Conservation (phyloP, 2,113 vertebrate species). For the Coptodon bakossiorum region DNA sequence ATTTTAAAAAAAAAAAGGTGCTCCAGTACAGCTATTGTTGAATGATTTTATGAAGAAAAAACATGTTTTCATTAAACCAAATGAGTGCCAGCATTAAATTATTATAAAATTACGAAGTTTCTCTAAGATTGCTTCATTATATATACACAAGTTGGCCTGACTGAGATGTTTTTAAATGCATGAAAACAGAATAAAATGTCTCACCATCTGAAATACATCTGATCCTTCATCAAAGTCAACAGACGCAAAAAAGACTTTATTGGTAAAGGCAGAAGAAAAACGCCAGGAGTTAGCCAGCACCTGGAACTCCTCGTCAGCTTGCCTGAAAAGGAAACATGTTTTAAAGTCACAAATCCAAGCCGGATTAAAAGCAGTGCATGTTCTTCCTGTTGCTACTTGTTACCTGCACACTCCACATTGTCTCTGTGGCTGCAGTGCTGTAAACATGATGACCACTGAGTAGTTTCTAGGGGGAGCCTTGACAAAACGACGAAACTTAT, state of each 20-base stretch:
- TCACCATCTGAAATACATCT: conserved; percentile 98
- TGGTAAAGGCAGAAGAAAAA: conserved; percentile 93
- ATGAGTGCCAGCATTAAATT: background rate
- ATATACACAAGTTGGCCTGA: background rate
- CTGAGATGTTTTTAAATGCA: background rate
- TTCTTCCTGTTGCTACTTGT: background rate
- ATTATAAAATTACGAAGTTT: background rate
- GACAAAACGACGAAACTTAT: conserved; percentile 93
- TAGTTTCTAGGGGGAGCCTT: conserved; percentile 95
- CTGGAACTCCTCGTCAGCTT: conserved; percentile 97
- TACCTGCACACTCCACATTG: conserved; percentile 96
- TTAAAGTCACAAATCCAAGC: background rate
- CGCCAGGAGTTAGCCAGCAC: conserved; percentile 97
- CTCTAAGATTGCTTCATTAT: background rate
- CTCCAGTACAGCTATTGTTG: background rate
- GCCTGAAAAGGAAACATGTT: conserved; percentile 65
- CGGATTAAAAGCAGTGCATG: background rate
- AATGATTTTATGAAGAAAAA: background rate
- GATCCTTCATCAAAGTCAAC: conserved; percentile 98
- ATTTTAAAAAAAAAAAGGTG: background rate
- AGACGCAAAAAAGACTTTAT: conserved; percentile 91
- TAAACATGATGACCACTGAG: conserved; percentile 96
- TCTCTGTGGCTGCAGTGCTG: conserved; percentile 92
- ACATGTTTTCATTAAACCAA: background rate
- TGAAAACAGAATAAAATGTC: background rate